Base-by-base conservation (phyloP, 2,113 vertebrate species). In the Alethe castanea region DNA sequence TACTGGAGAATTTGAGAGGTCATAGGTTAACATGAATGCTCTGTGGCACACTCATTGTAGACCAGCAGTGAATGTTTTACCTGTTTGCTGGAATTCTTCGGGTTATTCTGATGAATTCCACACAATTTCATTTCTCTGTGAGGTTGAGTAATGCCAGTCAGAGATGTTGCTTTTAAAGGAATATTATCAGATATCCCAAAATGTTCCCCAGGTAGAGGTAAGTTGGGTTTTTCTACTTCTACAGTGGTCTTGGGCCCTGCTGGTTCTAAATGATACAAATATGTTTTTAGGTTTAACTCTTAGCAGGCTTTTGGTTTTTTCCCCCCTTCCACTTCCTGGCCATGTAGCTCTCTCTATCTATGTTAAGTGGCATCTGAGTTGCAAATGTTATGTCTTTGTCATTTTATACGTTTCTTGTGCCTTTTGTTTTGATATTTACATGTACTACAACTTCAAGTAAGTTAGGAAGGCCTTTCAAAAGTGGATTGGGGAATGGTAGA, bases 291-390 rank as follows among this genome's bases (percentile, higher is more conserved):
- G 9, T 60, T 36, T 83, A 76, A 72, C 15, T 92, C 33, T 64
- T 76, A 54, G 8, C 9, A 74, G 26, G 13, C 40, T 38, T 84
- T 83, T 74, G 38, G 16, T 15, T 77, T 57, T 42, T 2, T 5
- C 6, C 6, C 6, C 5, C 2, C 20, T 36, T 14, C 26, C 0
- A 0, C 35, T 78, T 74, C 12, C 26, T 64, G 14, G 4, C 29
- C 33, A 1, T 42, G 8, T 28, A 50, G 29, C 2, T 72, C 23
- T 65, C 42, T 35, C 23, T 73, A 0, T 79, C 40, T 60, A 17
- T 6, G 2, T 22, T 9, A 76, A 73, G 13, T 77, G 48, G 14
- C 19, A 12, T 72, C 48, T 81, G 5, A 48, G 5, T 81, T 81
- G 54, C 28, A 89, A 48, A 66, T 81, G n/a, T 6, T 80, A 33